phyloP scores from a whole-genome alignment of 2,888 invertebrate species.

The Drosophila stalkeri region DNA sequence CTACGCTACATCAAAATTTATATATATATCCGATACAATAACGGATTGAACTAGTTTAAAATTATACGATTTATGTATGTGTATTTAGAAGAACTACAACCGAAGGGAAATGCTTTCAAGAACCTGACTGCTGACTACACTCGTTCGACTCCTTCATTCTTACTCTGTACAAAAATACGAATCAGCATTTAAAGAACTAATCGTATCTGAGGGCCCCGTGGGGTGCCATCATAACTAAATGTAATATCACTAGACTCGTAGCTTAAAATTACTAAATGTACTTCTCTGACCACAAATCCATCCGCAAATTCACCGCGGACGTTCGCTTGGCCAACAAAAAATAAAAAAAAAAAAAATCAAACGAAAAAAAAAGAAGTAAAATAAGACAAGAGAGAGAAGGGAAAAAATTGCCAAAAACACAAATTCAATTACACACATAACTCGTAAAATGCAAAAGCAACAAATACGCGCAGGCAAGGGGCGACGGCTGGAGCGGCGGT shows the following conservation, averaged over 20 bases:
- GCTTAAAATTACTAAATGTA: slow-evolving; percentile 65
- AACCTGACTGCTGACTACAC: slow-evolving; percentile 30
- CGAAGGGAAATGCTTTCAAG: slow-evolving; percentile 43
- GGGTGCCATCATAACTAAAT: slow-evolving; percentile 67
- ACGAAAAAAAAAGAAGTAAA: neutral
- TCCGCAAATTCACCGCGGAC: slow-evolving; percentile 15
- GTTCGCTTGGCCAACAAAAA: slow-evolving; percentile 35
- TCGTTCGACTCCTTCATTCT: neutral
- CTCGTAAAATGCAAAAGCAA: slow-evolving; percentile 66
- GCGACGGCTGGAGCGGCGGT: neutral
- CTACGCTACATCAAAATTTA: slow-evolving; percentile 14
- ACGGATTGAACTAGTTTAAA: slow-evolving; percentile 12
- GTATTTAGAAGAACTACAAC: slow-evolving; percentile 39
- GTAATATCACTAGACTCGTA: slow-evolving; percentile 83
- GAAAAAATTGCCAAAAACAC: slow-evolving; percentile 67
- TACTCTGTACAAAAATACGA: slow-evolving; percentile 44
- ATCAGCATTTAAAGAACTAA: slow-evolving; percentile 50
- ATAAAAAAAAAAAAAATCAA: neutral
- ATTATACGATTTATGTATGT: slow-evolving; percentile 12
- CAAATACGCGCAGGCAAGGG: slow-evolving; percentile 10
- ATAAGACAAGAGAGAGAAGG: neutral
- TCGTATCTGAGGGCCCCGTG: slow-evolving; percentile 30
- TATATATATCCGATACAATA: slow-evolving; percentile 18
- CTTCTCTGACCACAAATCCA: slow-evolving; percentile 22
- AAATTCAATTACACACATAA: slow-evolving; percentile 75